Conservation (phyloP, 2,888 invertebrate genomes). For the Griposia aprilina region DNA sequence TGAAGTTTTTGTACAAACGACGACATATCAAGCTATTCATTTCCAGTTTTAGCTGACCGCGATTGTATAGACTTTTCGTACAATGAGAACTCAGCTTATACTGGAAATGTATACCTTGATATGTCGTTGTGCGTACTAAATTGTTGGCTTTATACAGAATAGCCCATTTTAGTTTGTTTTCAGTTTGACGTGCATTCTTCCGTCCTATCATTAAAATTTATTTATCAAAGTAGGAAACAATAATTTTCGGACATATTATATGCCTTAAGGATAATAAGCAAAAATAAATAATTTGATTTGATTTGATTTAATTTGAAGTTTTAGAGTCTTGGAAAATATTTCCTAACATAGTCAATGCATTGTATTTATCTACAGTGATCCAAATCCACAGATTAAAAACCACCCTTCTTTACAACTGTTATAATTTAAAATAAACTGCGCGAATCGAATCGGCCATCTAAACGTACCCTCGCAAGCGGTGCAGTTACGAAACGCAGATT, state of each 20-base stretch:
- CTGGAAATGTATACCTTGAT: too few relatives aligned
- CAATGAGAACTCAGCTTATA: too few relatives aligned
- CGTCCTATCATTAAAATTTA: constrained; percentile 3
- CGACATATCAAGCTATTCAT: too few relatives aligned
- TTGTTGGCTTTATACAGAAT: constrained; percentile 24
- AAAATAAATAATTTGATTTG: too few relatives aligned
- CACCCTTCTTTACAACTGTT: constrained; percentile 77
- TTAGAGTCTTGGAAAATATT: constrained; percentile 5
- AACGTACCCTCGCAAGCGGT: constrained; percentile 69
- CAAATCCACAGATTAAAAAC: constrained; percentile 76
- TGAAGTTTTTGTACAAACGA: constrained; percentile 32
- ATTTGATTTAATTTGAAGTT: too few relatives aligned
- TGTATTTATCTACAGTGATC: constrained; percentile 63
- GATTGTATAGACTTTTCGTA: too few relatives aligned
- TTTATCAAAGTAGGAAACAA: background rate
- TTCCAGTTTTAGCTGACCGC: too few relatives aligned
- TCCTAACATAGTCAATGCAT: background rate
- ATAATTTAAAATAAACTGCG: constrained; percentile 89
- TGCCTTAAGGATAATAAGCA: too few relatives aligned
- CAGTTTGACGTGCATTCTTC: constrained; percentile 13
- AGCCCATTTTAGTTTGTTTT: background rate
- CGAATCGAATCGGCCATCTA: constrained; percentile 86
- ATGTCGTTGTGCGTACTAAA: background rate
- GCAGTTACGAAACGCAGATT: constrained; percentile 81
- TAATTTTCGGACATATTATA: background rate